Evolutionary conservation across 2,888 invertebrate genomes (phyloP), one percentile per base, ranked within the genome.

Genomic region (Tanypteryx hageni): DNA sequence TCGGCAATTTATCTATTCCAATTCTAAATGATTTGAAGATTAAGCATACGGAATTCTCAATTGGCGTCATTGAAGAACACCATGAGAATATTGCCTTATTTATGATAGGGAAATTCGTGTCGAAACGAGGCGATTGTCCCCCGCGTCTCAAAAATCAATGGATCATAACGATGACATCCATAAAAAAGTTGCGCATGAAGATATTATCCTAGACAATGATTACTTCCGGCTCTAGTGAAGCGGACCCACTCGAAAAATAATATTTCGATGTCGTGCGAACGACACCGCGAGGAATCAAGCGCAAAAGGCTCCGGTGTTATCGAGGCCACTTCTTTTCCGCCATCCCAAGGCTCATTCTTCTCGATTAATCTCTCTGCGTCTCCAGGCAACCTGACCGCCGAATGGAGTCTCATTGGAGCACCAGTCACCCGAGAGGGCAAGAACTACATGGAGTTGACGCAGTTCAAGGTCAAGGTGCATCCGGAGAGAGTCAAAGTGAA

Each of bases 401-500:
- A 86, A 9, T 86, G 86, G 86, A 86, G 59, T 13, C 31, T 86
- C 9, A 86, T 16, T 4, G 86, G 86, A 31, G 27, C 59, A 16
- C 86, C 86, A n/a, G 0, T 61, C 14, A 61, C 31, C 7, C 27
- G 31, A 14, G 31, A 61, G 10, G 86, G 86, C 31, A 58, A 16
- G 61, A 86, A 59, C 16, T 86, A 86, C 44, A 86, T 86, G 86
- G 59, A 86, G 59, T 59, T 61, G 18, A 22, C 58, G 86, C 86
- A 86, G 86, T 86, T 86, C 61, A 22, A 59, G 16, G 86, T 86
- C 31, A 86, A 31, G 18, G 61, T 86, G 14, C 61, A 57, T 58
- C 86, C 86, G 31, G 86, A 86, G 86, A 86, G 61, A 31, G 86
- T 86, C 10, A 27, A 61, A 86, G 86, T 86, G 16, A 27, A 27